Evolutionary conservation across 2,113 vertebrate genomes (phyloP).

Genomic region (Aphyosemion australe): DNA sequence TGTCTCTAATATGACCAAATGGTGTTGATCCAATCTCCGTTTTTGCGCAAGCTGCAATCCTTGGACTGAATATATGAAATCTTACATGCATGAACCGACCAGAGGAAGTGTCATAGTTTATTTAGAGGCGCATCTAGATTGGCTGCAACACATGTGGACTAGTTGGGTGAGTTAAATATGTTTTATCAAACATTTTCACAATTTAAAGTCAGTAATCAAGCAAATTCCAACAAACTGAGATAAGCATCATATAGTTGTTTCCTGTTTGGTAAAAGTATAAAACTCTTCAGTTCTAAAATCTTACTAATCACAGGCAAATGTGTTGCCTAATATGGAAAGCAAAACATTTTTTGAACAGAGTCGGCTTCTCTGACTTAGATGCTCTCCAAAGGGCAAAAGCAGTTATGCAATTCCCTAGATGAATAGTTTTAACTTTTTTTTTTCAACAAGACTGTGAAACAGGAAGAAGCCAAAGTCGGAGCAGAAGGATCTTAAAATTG

Average conservation of each 20-base stretch:
- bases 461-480: not conserved
- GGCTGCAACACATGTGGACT: too few relatives aligned
- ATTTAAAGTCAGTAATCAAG: too few relatives aligned
- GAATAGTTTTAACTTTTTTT: slow-evolving; percentile 33
- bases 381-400: slow-evolving; percentile 25
- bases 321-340: slow-evolving; percentile 3
- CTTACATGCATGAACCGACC: not conserved
- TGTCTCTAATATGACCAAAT: not conserved
- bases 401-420: slow-evolving; percentile 56
- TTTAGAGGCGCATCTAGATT: too few relatives aligned
- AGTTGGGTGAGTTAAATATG: too few relatives aligned
- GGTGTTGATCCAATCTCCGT: too few relatives aligned
- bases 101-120: too few relatives aligned
- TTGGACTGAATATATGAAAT: too few relatives aligned
- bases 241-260: too few relatives aligned
- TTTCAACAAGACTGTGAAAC: slow-evolving; percentile 6
- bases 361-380: slow-evolving; percentile 15
- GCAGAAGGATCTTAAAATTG: not conserved
- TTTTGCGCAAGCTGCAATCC: too few relatives aligned
- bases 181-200: too few relatives aligned
- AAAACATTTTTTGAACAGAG: not conserved
- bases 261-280: too few relatives aligned
- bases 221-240: not conserved
- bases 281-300: not conserved
- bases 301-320: slow-evolving; percentile 9